phyloP scores from a whole-genome alignment of 2,113 vertebrate genomes.

The Cryptoleucopteryx plumbea region DNA sequence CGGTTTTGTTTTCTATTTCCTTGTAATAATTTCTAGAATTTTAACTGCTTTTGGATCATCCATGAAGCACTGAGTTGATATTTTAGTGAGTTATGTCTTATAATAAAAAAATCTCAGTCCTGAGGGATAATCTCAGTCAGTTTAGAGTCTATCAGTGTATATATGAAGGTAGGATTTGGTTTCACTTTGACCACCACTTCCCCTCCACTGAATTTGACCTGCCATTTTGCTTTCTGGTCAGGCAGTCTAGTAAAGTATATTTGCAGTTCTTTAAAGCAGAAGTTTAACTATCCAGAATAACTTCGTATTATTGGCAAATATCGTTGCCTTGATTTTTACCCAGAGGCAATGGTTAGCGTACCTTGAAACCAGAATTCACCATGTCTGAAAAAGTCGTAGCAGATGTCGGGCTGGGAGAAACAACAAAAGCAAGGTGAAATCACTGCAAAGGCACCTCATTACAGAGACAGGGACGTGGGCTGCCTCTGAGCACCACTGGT shows the following conservation, averaged over 20 bases:
- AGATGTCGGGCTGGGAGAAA: neutral
- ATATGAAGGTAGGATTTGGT: neutral
- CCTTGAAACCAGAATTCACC: neutral
- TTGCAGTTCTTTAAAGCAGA: neutral
- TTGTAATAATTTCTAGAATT: neutral
- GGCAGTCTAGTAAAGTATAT: neutral
- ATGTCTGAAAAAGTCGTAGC: neutral
- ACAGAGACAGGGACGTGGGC: neutral
- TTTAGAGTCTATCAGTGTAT: neutral
- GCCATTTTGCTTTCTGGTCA: neutral
- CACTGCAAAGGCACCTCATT: neutral
- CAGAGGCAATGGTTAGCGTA: neutral
- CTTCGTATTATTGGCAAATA: neutral
- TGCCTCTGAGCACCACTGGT: neutral
- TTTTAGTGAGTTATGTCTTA: neutral
- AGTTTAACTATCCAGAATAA: neutral
- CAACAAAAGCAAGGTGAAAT: neutral
- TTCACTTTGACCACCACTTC: neutral
- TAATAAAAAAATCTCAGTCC: neutral
- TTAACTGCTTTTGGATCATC: neutral
- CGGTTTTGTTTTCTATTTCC: neutral
- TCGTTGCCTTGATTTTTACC: neutral
- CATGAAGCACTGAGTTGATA: neutral
- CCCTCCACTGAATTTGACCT: neutral
- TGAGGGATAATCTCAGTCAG: neutral